Conservation (phyloP, 2,888 invertebrate species). For the Drosophila kambysellisi region DNA sequence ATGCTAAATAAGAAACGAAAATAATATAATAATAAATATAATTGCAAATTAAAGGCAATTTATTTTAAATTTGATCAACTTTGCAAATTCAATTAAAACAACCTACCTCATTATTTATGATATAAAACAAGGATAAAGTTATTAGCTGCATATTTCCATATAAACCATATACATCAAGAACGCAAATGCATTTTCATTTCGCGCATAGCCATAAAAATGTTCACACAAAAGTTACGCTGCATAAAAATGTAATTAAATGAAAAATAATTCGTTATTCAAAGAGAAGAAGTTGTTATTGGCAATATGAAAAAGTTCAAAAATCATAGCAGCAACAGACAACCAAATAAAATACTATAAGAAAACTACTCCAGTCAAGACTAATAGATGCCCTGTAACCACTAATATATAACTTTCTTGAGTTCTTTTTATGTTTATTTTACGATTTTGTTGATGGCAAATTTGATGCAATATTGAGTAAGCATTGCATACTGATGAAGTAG, state of each 20-base stretch:
- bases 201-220: constrained; percentile 9
- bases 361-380: not conserved
- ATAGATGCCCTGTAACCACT: not conserved
- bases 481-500: not conserved
- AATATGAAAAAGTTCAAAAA: constrained; percentile 20
- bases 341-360: not conserved
- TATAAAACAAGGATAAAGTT: not conserved
- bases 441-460: not conserved
- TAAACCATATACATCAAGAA: not conserved
- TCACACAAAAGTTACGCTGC: constrained; percentile 7
- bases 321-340: constrained; percentile 3
- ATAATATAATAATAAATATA: too few relatives aligned
- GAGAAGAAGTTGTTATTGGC: constrained; percentile 3
- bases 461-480: not conserved
- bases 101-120: not conserved
- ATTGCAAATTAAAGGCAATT: too few relatives aligned
- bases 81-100: not conserved
- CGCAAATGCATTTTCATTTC: not conserved
- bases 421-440: not conserved
- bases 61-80: not conserved
- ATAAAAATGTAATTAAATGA: constrained; percentile 56
- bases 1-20: not conserved
- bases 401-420: not conserved
- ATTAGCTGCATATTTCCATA: constrained; percentile 6
- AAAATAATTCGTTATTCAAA: constrained; percentile 25